Conservation (phyloP, 2,113 vertebrate genomes). For the Prionailurus viverrinus region DNA sequence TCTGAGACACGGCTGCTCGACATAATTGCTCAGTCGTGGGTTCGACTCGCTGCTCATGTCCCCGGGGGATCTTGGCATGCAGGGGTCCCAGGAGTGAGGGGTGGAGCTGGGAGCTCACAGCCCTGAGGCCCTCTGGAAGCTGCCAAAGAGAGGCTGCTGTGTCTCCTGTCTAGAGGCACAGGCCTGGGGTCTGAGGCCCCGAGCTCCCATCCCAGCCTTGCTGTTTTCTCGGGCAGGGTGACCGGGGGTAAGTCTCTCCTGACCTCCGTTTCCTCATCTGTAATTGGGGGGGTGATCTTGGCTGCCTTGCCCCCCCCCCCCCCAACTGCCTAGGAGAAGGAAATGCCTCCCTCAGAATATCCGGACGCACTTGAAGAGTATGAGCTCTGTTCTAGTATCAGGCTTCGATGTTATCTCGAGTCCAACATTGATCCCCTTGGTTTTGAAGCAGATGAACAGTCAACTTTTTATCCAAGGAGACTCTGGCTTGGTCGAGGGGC, state of each 20-base stretch:
- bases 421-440: not conserved
- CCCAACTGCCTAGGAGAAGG: not conserved
- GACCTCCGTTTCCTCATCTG: not conserved
- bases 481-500: no score
- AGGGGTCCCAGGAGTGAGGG: not conserved
- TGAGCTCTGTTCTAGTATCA: not conserved
- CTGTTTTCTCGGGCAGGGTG: accelerated
- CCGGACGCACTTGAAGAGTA: not conserved
- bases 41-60: accelerated
- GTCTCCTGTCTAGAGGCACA: not conserved
- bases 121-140: not conserved
- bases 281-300: accelerated
- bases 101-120: not conserved
- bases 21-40: accelerated
- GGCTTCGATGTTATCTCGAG: accelerated
- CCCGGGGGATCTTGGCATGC: accelerated
- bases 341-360: not conserved
- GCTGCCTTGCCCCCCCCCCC: accelerated
- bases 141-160: not conserved
- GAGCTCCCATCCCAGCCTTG: not conserved
- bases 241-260: not conserved
- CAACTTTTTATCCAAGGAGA: not conserved
- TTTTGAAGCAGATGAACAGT: not conserved
- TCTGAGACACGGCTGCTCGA: not conserved
- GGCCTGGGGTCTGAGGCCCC: not conserved